Base-by-base conservation (phyloP, 1,140 invertebrate genomes). In the Oreohelix idahoensis region DNA sequence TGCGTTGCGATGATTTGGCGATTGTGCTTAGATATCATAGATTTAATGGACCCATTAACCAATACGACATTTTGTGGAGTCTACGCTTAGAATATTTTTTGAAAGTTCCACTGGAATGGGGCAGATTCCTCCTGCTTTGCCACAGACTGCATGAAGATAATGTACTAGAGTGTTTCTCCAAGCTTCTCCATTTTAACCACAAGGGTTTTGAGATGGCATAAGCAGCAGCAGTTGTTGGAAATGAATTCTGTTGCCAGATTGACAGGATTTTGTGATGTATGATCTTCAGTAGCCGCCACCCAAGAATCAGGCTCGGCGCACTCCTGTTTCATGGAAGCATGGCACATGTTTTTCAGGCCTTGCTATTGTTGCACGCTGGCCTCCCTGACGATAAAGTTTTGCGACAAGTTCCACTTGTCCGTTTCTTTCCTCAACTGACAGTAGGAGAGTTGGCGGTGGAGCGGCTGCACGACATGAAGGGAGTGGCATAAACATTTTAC, bases 131-230 rank as follows among this genome's bases (percentile, higher is more conserved):
- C 53, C 23, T 58, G 53, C 53, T 58, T 58, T n/a, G 53, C 26
- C 5, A 5, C 26, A 58, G 26, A 23, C 26, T 58, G 23, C 13
- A 23, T 8, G 45, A 49, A 23, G 26, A n/a, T 58, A n/a, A 58
- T 58, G 53, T 13, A 58, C 39, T 32, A 1, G 84, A n/a, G 51
- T 87, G 35, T n/a, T 36, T 84, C 76, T 17, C 85, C 86, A 29
- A 89, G 87, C 86, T 92, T 92, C 70, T 92, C 92, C n/a, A 92
- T 88, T 85, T 92, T 92, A n/a, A 92, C 92, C 45, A 92, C 89
- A 82, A 91, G 91, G 83, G n/a, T n/a, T 90, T 87, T 38, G 89
- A 86, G 32, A 71, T 73, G 35, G 79, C 42, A 35, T 4, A 70
- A 73, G 79, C 1, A n/a, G 69, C 26, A 8, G 79, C 29, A 13